Conservation (phyloP, 2,113 vertebrate species). For the Pygoscelis antarcticus region DNA sequence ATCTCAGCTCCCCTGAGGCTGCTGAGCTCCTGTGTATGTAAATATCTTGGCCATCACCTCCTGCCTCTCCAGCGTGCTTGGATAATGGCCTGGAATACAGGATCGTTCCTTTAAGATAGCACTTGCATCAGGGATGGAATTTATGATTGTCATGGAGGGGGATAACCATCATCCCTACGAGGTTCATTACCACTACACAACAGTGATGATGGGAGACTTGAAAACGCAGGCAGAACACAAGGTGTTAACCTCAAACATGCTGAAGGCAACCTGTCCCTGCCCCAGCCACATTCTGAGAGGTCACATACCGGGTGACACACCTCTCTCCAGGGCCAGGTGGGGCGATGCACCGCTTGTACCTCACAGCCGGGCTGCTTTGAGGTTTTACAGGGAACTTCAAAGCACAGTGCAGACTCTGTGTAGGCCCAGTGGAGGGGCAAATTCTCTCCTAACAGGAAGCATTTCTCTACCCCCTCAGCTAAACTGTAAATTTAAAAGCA, state of each 20-base stretch:
- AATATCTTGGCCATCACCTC: neutral
- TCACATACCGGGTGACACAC: neutral
- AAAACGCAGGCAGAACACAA: neutral
- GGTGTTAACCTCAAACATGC: neutral
- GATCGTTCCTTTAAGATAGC: neutral
- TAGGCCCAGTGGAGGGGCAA: neutral
- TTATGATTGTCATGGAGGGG: neutral
- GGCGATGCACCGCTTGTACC: neutral
- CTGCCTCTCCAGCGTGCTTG: neutral
- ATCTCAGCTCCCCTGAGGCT: neutral
- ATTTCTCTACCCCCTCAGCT: neutral
- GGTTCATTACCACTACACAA: neutral
- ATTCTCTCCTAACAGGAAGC: neutral
- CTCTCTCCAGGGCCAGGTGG: neutral
- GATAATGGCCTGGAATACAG: neutral
- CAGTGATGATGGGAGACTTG: neutral
- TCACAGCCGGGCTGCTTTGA: neutral
- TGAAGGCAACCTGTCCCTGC: neutral
- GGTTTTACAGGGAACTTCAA: slow-evolving; percentile 21
- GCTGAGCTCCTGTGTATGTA: neutral
- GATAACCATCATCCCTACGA: neutral
- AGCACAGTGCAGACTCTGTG: neutral
- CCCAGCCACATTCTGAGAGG: neutral
- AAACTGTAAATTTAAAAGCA: slow-evolving; percentile 13
- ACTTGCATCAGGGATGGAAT: neutral